Conservation (phyloP, 2,113 vertebrate species). For the Pantherophis guttatus region DNA sequence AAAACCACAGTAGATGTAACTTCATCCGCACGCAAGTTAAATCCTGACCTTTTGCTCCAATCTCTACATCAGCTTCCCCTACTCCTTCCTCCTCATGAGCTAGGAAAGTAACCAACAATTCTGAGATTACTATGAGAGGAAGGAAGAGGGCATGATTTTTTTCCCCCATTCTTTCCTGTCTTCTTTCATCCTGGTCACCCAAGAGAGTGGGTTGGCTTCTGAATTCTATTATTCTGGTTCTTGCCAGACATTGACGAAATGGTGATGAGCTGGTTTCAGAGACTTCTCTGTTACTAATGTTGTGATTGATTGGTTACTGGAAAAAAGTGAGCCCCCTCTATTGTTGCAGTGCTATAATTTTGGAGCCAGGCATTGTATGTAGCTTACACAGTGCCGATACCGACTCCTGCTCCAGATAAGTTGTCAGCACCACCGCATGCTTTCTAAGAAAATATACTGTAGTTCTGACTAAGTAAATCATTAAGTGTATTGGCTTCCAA, state of each 20-base stretch:
- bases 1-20: not conserved
- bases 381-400: not conserved
- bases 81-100: not conserved
- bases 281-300: not conserved
- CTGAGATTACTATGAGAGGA: not conserved
- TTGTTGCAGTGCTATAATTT: not conserved
- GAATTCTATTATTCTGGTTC: not conserved
- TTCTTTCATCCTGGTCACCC: not conserved
- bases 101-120: not conserved
- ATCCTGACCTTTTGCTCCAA: not conserved
- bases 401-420: not conserved
- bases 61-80: not conserved
- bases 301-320: not conserved
- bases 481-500: not conserved
- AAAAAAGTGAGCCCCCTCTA: not conserved
- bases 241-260: not conserved
- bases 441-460: not conserved
- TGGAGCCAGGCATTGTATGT: not conserved
- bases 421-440: not conserved
- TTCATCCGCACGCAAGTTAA: not conserved
- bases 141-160: not conserved
- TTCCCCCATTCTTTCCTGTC: not conserved
- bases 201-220: not conserved
- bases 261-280: not conserved
- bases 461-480: not conserved